Percentiles rank a stretch among this genome's conserved stretches.
These are phyloP conservation scores for Pampusana beccarii DNA, from an alignment of 2,113 vertebrate genomes.

Conservation along the genomic window DNA sequence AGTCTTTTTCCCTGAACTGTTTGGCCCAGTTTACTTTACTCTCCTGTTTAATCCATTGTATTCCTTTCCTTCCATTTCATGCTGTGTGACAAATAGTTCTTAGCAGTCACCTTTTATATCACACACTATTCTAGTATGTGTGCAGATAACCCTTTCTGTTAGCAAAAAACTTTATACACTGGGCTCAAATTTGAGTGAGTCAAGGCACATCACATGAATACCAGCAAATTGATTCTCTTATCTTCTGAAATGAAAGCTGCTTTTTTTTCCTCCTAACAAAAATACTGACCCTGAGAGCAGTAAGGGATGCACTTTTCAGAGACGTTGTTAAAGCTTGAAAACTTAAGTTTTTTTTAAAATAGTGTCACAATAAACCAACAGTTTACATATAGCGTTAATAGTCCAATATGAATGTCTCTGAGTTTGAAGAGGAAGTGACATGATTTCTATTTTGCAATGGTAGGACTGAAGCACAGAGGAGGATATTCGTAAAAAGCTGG, in stretches of 20 bases:
- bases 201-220: background rate
- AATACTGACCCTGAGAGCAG: background rate
- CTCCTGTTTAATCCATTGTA: background rate
- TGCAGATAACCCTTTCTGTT: background rate
- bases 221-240: background rate
- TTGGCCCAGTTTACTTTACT: background rate
- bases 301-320: background rate
- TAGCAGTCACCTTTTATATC: background rate
- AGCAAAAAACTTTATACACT: background rate
- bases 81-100: conserved; percentile 8
- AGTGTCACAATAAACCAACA: background rate
- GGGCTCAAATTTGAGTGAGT: conserved; percentile 28
- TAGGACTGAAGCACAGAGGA: background rate
- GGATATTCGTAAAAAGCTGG: background rate
- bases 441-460: background rate
- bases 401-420: background rate
- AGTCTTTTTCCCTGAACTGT: background rate
- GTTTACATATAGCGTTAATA: background rate
- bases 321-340: background rate
- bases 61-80: background rate
- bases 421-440: background rate
- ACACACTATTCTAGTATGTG: background rate
- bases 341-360: background rate
- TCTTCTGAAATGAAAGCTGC: background rate
- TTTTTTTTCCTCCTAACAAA: background rate